Percentiles rank a stretch among this genome's conserved stretches.
Evolutionary conservation across 2,888 invertebrate genomes (phyloP).

Genomic region (Creontiades dilutus): DNA sequence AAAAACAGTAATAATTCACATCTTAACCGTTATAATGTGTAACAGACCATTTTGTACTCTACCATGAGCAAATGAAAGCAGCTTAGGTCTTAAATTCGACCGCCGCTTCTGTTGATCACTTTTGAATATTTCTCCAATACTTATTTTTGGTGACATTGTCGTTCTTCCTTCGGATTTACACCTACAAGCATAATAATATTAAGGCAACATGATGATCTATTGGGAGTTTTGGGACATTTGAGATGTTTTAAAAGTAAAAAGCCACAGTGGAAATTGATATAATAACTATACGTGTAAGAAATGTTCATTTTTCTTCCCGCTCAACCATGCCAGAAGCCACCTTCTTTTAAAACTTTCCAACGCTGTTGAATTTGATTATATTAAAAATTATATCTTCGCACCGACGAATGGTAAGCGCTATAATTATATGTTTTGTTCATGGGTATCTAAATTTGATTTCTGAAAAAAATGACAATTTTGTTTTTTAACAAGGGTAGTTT

Average conservation of each 20-base stretch:
- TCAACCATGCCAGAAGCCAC: not conserved
- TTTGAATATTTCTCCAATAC: not conserved
- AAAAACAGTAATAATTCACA: not conserved
- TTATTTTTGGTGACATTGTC: not conserved
- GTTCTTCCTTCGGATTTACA: not conserved
- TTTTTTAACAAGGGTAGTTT: too few relatives aligned
- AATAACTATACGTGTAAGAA: not conserved
- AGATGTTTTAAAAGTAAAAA: not conserved
- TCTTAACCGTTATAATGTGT: not conserved
- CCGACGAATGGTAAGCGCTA: not conserved
- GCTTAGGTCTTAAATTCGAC: not conserved
- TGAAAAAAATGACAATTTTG: too few relatives aligned
- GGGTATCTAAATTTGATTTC: too few relatives aligned
- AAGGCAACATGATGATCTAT: constrained; percentile 8
- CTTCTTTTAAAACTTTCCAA: not conserved
- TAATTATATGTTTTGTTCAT: too few relatives aligned
- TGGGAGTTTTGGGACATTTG: not conserved
- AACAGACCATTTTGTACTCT: constrained; percentile 10
- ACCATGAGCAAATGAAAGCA: constrained; percentile 25
- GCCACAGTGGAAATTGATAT: too few relatives aligned
- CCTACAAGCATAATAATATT: constrained; percentile 12
- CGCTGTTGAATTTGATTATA: not conserved
- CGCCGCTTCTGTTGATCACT: not conserved
- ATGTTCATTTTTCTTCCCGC: not conserved
- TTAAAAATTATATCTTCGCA: not conserved